Conservation (phyloP, 2,113 vertebrate species). For the Indri indri region DNA sequence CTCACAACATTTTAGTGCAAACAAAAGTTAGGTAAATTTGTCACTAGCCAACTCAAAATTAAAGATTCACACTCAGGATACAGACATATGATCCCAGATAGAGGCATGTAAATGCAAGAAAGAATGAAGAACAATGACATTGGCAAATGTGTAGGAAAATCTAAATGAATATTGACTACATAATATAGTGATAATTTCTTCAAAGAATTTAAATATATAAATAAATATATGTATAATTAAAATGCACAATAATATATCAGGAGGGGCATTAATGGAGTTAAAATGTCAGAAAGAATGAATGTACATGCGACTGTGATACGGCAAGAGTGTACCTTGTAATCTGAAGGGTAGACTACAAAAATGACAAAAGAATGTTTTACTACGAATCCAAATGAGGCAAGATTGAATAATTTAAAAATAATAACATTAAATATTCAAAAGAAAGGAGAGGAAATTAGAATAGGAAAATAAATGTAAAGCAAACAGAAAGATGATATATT, state of each 20-base stretch:
- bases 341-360: background rate
- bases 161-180: background rate
- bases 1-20: background rate
- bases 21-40: background rate
- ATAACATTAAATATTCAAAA: background rate
- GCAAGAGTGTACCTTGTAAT: background rate
- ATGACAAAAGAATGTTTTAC: background rate
- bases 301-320: background rate
- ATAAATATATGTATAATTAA: background rate
- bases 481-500: background rate
- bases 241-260: background rate
- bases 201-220: background rate
- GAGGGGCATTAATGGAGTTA: background rate
- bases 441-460: background rate
- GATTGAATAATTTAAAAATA: background rate
- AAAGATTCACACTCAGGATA: background rate
- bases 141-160: background rate
- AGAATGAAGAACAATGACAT: background rate
- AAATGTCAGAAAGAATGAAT: background rate
- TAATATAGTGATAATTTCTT: background rate
- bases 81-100: background rate
- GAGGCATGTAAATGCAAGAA: background rate
- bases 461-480: background rate
- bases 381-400: background rate
- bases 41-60: background rate